A percentile compares a stretch with the other conserved stretches of the same genome.
These are phyloP conservation scores for Agapornis canus DNA, from an alignment of 2,797 vertebrate species.

Conservation along the genomic window DNA sequence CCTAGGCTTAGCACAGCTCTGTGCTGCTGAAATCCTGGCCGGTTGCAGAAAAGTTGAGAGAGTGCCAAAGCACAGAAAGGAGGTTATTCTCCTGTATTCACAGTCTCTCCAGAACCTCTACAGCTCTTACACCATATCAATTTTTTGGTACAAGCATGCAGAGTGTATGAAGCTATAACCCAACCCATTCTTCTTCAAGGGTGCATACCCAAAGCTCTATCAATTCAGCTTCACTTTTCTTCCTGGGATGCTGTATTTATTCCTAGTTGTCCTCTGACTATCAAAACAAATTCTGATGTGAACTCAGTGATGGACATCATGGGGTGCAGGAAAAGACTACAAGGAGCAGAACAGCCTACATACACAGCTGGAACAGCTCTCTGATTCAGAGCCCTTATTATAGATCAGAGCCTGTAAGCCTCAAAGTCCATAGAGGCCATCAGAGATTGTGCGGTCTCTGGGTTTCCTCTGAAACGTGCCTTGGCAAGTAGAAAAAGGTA, in stretches of 20 bases:
- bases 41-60: neutral
- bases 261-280: neutral
- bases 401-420: constrained; percentile 15
- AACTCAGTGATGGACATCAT: neutral
- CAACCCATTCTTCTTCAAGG: neutral
- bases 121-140: neutral
- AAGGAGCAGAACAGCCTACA: constrained; percentile 13
- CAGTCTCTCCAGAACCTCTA: neutral
- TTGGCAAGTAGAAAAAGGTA: neutral
- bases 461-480: neutral
- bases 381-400: neutral
- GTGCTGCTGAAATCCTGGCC: neutral
- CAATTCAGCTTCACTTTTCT: neutral
- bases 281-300: neutral
- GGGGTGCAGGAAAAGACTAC: neutral
- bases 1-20: neutral
- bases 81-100: neutral
- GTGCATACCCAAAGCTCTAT: neutral
- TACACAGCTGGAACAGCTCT: neutral
- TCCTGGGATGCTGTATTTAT: neutral
- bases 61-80: neutral
- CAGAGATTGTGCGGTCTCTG: neutral
- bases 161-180: neutral
- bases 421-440: neutral
- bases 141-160: neutral